Evolutionary conservation across 2,888 invertebrate genomes (phyloP).

Genomic region (Abrostola triplasia): DNA sequence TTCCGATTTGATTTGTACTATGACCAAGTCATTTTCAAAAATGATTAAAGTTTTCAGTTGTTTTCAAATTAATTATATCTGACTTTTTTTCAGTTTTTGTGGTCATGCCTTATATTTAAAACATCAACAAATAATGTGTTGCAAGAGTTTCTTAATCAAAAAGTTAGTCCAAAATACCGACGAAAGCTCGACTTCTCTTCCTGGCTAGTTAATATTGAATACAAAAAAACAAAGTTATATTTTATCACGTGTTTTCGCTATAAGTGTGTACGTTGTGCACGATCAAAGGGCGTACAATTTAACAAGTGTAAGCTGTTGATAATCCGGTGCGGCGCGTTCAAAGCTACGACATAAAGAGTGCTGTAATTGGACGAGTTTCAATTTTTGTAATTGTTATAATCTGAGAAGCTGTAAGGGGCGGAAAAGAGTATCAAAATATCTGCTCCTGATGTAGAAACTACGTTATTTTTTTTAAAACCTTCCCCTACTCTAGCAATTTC

Average conservation of each 20-base stretch:
- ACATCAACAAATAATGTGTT: neutral
- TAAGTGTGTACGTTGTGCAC: conserved; percentile 20
- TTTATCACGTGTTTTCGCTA: conserved; percentile 28
- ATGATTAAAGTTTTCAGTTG: no score
- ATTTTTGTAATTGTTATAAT: conserved; percentile 31
- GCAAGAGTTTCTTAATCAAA: conserved; percentile 5
- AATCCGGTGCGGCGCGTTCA: conserved; percentile 29
- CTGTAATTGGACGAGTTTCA: conserved; percentile 37
- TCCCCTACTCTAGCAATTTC: no score
- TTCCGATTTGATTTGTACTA: no score
- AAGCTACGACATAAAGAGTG: conserved; percentile 30
- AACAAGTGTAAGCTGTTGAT: conserved; percentile 45
- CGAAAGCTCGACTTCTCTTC: neutral
- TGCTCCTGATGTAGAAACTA: no score
- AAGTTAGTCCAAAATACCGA: neutral
- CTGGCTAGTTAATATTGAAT: conserved; percentile 17
- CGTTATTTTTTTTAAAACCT: no score
- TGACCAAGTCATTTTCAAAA: no score
- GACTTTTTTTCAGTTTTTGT: no score
- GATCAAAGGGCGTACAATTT: conserved; percentile 42
- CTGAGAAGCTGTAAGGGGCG: neutral
- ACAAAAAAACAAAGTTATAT: conserved; percentile 26
- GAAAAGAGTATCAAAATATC: no score
- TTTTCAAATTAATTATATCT: no score
- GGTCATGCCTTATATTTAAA: conserved; percentile 2